Conservation (phyloP, 2,888 invertebrate genomes). For the Campoletis raptor region DNA sequence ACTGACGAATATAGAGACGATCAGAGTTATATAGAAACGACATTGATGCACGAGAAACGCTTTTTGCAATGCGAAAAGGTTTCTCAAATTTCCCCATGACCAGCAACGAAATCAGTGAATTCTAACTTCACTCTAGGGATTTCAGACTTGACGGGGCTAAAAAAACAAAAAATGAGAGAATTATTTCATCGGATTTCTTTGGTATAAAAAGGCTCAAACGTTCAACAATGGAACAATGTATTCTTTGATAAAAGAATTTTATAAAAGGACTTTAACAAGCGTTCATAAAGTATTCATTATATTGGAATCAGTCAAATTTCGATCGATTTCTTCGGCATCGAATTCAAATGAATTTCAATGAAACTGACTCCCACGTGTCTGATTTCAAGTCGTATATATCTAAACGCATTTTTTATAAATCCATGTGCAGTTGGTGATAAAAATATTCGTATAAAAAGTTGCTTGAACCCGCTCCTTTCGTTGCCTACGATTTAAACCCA, state of each 20-base stretch:
- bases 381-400: not conserved
- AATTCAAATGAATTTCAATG: not conserved
- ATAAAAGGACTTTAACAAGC: not conserved
- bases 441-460: not conserved
- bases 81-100: slow-evolving; percentile 48
- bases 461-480: too few species aligned
- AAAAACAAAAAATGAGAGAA: not conserved
- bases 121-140: slow-evolving; percentile 10
- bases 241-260: not conserved
- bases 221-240: not conserved
- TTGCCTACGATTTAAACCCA: not conserved
- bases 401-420: not conserved
- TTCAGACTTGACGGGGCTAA: not conserved
- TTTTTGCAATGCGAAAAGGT: slow-evolving; percentile 34
- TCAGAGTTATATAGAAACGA: slow-evolving; percentile 21
- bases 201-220: not conserved
- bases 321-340: not conserved
- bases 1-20: slow-evolving; percentile 31
- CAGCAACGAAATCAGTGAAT: slow-evolving; percentile 10
- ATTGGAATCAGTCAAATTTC: not conserved
- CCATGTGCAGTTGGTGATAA: not conserved
- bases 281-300: not conserved
- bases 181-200: not conserved
- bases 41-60: slow-evolving; percentile 29
- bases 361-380: not conserved